Conservation (phyloP, 2,797 vertebrate species). For the Lagorchestes hirsutus region DNA sequence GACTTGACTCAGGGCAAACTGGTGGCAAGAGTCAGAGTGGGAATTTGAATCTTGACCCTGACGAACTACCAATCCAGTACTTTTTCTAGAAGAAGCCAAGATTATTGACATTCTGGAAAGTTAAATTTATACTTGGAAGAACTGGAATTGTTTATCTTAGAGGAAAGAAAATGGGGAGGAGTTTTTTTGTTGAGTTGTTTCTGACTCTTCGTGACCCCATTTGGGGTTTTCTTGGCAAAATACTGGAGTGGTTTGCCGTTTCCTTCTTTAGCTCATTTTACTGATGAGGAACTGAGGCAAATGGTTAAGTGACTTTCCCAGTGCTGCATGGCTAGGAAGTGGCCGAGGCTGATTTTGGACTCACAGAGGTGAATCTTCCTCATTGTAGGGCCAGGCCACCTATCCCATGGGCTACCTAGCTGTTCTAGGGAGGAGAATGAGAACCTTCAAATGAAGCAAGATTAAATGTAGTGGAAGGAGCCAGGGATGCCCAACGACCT, state of each 20-base stretch:
- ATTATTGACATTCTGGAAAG: not conserved
- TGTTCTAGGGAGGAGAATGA: not conserved
- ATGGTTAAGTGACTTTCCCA: not conserved
- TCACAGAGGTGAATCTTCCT: not conserved
- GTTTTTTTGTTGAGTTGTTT: not conserved
- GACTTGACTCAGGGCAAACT: not conserved
- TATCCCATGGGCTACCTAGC: not conserved
- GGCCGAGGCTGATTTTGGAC: not conserved
- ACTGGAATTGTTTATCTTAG: not conserved
- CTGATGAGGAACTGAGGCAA: not conserved
- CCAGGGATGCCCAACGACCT: not conserved
- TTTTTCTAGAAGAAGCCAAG: not conserved
- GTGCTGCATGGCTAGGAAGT: not conserved
- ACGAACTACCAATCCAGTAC: not conserved
- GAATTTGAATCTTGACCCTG: conserved; percentile 8
- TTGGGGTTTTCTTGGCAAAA: not conserved
- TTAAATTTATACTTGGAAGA: not conserved
- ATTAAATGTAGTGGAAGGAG: not conserved
- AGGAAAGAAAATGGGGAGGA: not conserved
- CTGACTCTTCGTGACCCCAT: not conserved
- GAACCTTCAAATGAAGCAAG: not conserved
- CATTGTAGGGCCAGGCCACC: not conserved
- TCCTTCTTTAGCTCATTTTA: not conserved
- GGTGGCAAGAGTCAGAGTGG: conserved; percentile 3
- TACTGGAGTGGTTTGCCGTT: not conserved